Conservation (phyloP, 2,888 invertebrate genomes). For the Andrena camellia region DNA sequence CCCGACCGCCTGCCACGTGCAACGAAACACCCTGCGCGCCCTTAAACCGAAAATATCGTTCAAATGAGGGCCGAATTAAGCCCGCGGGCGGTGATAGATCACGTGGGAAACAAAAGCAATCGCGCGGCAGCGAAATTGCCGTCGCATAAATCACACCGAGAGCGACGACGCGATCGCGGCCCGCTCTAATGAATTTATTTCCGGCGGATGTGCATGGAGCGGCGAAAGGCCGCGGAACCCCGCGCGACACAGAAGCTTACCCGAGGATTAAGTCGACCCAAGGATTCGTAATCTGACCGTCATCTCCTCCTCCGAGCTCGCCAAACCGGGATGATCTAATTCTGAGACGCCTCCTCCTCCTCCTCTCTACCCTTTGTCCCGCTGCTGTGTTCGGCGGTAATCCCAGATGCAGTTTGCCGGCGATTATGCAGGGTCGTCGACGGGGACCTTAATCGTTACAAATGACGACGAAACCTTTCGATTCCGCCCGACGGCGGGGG, state of each 20-base stretch:
- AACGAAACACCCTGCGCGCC: background rate
- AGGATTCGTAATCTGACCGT: constrained; percentile 53
- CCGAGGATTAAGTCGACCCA: constrained; percentile 63
- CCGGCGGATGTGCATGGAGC: constrained; percentile 29
- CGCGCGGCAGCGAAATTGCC: constrained; percentile 5
- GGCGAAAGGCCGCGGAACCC: constrained; percentile 27
- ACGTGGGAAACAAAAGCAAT: background rate
- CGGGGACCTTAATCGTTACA: constrained; percentile 45
- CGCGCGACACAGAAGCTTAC: constrained; percentile 43
- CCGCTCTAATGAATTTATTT: constrained; percentile 60
- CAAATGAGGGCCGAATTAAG: constrained; percentile 1
- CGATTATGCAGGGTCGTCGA: constrained; percentile 32
- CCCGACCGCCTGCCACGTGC: background rate
- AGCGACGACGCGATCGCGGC: background rate
- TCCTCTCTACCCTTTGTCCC: constrained; percentile 13
- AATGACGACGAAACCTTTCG: constrained; percentile 34
- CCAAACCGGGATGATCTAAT: constrained; percentile 57
- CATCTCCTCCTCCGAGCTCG: constrained; percentile 16
- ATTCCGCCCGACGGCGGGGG: background rate
- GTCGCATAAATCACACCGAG: constrained; percentile 22
- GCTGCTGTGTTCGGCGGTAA: constrained; percentile 10
- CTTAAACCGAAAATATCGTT: constrained; percentile 17
- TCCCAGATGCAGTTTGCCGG: constrained; percentile 42
- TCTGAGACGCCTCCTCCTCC: constrained; percentile 41
- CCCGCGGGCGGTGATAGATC: constrained; percentile 14